phyloP scores from a whole-genome alignment of 2,888 invertebrate genomes.

The Bellardia bayeri region DNA sequence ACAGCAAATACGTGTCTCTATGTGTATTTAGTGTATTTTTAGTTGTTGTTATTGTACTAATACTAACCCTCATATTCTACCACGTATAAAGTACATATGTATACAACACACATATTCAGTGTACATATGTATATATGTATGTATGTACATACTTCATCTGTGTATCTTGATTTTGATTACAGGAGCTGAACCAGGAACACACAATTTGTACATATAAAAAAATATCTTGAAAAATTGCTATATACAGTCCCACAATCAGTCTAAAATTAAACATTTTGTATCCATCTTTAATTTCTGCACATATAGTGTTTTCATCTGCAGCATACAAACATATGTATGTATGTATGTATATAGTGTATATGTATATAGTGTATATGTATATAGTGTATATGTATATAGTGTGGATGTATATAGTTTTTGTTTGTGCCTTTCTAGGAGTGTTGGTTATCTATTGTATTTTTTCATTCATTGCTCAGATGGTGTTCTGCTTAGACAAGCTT shows the following conservation, averaged over 20 bases:
- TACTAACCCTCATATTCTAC: neutral
- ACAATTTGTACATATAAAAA: slow-evolving; percentile 10
- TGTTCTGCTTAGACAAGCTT: slow-evolving; percentile 52
- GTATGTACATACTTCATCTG: neutral
- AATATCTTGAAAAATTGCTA: slow-evolving; percentile 27
- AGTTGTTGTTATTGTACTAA: neutral
- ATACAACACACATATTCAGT: neutral
- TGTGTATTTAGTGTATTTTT: neutral
- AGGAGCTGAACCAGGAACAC: slow-evolving; percentile 44
- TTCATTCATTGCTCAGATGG: slow-evolving; percentile 39
- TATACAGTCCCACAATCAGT: slow-evolving; percentile 23
- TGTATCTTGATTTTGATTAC: slow-evolving; percentile 39
- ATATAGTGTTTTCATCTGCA: neutral
- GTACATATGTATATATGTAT: neutral
- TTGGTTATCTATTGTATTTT: slow-evolving; percentile 14
- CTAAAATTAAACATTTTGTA: slow-evolving; percentile 6
- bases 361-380: neutral
- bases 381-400: no score
- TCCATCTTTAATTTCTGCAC: neutral
- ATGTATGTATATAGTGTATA: neutral
- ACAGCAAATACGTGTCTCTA: slow-evolving; percentile 54
- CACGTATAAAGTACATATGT: neutral
- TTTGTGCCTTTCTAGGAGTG: slow-evolving; percentile 10
- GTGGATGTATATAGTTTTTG: neutral
- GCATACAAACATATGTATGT: no score